These are phyloP conservation scores for Platichthys stellatus DNA, from an alignment of 2,113 vertebrate genomes.

Conservation along the genomic window DNA sequence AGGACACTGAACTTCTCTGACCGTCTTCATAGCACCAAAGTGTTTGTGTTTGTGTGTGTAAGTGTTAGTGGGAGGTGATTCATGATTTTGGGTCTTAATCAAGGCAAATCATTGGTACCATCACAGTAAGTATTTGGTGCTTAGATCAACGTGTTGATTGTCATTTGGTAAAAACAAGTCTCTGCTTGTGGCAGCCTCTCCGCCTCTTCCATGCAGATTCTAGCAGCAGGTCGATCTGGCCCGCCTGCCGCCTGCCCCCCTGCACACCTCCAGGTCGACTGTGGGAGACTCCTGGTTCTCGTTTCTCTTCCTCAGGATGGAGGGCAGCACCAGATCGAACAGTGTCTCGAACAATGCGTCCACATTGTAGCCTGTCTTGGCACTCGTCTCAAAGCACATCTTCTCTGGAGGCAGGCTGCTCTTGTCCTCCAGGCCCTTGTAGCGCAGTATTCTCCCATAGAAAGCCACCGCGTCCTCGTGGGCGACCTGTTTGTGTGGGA, in stretches of 20 bases:
- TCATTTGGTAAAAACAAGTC: constrained; percentile 45
- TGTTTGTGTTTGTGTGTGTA: neutral
- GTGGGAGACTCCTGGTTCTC: constrained; percentile 83
- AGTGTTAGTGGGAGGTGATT: neutral
- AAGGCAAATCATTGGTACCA: constrained; percentile 31
- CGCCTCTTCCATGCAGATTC: neutral
- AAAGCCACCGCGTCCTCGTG: constrained; percentile 87
- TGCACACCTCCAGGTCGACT: constrained; percentile 81
- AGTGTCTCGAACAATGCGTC: constrained; percentile 92
- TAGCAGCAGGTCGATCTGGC: constrained; percentile 66
- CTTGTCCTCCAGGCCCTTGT: constrained; percentile 90
- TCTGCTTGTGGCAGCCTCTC: neutral
- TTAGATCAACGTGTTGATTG: constrained; percentile 28
- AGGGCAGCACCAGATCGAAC: constrained; percentile 91
- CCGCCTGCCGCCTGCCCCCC: constrained; percentile 44
- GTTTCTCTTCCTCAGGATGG: constrained; percentile 86
- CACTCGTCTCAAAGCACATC: constrained; percentile 98
- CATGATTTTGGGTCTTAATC: constrained; percentile 8
- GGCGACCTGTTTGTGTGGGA: constrained; percentile 83
- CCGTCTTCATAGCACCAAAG: constrained; percentile 24
- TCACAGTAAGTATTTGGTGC: constrained; percentile 43
- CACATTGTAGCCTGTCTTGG: constrained; percentile 94
- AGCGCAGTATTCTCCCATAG: constrained; percentile 90
- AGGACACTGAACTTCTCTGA: constrained; percentile 2
- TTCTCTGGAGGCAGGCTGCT: constrained; percentile 87